Evolutionary conservation across 2,113 vertebrate species (phyloP).

Genomic region (Dendrocopos noguchii): DNA sequence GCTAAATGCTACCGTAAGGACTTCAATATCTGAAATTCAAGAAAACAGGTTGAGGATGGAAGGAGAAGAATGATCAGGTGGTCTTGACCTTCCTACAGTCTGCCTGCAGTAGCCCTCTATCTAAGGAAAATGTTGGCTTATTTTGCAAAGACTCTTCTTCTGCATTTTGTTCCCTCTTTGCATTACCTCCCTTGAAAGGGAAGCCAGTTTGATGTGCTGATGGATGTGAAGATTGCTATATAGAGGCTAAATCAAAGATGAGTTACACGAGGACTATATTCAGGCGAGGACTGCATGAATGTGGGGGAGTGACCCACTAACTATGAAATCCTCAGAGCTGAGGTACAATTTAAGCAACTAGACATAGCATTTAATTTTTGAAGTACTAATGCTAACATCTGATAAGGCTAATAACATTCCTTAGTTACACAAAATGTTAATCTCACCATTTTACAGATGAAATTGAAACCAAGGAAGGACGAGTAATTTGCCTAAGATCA

Average conservation of each 20-base stretch:
- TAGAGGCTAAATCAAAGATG: not conserved
- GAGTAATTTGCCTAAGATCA: not conserved
- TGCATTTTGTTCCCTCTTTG: not conserved
- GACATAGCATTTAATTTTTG: not conserved
- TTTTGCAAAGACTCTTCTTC: not conserved
- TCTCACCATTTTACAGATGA: not conserved
- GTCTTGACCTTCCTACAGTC: not conserved
- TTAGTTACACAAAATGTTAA: not conserved
- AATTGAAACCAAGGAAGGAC: not conserved
- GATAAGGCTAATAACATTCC: not conserved
- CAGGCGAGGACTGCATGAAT: not conserved
- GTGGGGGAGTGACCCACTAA: not conserved
- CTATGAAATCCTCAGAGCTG: not conserved
- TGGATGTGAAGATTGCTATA: not conserved
- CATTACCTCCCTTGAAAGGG: not conserved
- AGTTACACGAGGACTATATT: not conserved
- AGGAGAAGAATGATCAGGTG: not conserved
- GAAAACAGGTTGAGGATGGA: not conserved
- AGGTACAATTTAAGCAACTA: not conserved
- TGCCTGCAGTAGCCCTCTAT: not conserved
- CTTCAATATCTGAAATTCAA: not conserved
- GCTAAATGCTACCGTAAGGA: not conserved
- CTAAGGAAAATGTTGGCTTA: not conserved
- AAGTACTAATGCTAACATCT: not conserved
- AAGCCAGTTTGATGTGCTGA: not conserved